These are phyloP conservation scores for Heliconius hewitsoni DNA, from an alignment of 1,140 invertebrate species.

Conservation along the genomic window DNA sequence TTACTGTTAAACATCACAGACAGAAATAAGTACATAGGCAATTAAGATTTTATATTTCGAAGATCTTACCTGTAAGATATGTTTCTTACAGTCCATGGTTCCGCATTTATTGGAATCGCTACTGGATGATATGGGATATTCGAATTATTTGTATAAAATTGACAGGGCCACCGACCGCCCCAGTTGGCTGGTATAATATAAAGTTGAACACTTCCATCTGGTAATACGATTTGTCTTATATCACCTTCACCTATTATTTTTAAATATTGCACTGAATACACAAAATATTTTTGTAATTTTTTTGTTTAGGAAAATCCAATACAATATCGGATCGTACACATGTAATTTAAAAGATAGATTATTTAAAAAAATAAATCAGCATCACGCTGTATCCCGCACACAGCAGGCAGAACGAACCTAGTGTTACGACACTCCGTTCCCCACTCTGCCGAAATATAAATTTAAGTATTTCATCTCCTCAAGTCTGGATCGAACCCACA, in stretches of 20 bases:
- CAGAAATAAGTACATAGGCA: too few species aligned
- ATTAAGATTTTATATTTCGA: background rate
- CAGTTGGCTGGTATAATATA: conserved; percentile 56
- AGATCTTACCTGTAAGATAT: conserved; percentile 38
- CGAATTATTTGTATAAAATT: conserved; percentile 20
- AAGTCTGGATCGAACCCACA: too few species aligned
- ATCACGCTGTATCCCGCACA: too few species aligned
- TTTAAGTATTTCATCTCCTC: too few species aligned
- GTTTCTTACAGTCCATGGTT: conserved; percentile 57
- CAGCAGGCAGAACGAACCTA: too few species aligned
- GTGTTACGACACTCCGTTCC: too few species aligned
- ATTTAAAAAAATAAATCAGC: too few species aligned
- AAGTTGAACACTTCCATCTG: conserved; percentile 64
- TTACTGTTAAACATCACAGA: too few species aligned
- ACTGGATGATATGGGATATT: conserved; percentile 26
- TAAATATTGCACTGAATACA: conserved; percentile 35
- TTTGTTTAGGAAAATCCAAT: too few species aligned
- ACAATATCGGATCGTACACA: too few species aligned
- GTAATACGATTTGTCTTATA: conserved; percentile 47
- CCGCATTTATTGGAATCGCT: conserved; percentile 24
- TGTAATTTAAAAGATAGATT: too few species aligned
- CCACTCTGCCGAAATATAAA: too few species aligned
- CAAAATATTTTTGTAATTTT: conserved; percentile 11
- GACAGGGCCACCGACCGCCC: conserved; percentile 36
- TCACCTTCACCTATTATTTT: conserved; percentile 67